Conservation (phyloP, 2,113 vertebrate species). For the Pao palembangensis region DNA sequence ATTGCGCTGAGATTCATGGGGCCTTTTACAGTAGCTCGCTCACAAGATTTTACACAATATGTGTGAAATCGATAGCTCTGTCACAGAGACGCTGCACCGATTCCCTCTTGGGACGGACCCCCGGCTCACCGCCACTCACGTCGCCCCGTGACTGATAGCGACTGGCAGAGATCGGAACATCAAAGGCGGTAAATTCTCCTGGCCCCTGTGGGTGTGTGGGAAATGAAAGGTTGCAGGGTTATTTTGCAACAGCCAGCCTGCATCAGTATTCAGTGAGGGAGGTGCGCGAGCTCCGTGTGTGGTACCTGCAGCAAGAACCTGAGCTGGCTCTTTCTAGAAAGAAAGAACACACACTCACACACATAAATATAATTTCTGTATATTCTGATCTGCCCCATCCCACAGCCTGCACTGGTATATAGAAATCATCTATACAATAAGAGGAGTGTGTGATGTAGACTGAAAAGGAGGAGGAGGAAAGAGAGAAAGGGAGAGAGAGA, state of each 20-base stretch:
- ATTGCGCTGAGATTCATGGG: conserved; percentile 29
- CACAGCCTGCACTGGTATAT: no score
- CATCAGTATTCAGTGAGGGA: conserved; percentile 43
- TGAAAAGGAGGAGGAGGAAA: background rate
- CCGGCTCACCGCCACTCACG: conserved; percentile 18
- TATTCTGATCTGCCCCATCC: no score
- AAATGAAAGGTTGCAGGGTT: conserved; percentile 29
- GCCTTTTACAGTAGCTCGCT: conserved; percentile 34
- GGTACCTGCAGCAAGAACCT: conserved; percentile 25
- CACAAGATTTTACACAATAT: conserved; percentile 9
- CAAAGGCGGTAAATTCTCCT: conserved; percentile 30
- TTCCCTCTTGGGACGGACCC: conserved; percentile 31
- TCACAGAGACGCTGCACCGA: conserved; percentile 13
- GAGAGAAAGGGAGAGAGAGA: conserved; percentile 8
- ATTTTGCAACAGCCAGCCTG: conserved; percentile 21
- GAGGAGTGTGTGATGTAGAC: conserved; percentile 1
- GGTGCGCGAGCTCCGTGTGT: conserved; percentile 13
- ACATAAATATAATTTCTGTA: no score
- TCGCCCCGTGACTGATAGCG: conserved; percentile 18
- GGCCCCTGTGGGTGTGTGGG: conserved; percentile 13
- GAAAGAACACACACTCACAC: conserved; percentile 2
- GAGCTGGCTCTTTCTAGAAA: conserved; percentile 36
- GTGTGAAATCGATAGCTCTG: conserved; percentile 41
- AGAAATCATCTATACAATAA: background rate
- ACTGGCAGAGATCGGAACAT: conserved; percentile 21